Conservation (phyloP, 2,888 invertebrate species). For the Sarcophaga subvicina region DNA sequence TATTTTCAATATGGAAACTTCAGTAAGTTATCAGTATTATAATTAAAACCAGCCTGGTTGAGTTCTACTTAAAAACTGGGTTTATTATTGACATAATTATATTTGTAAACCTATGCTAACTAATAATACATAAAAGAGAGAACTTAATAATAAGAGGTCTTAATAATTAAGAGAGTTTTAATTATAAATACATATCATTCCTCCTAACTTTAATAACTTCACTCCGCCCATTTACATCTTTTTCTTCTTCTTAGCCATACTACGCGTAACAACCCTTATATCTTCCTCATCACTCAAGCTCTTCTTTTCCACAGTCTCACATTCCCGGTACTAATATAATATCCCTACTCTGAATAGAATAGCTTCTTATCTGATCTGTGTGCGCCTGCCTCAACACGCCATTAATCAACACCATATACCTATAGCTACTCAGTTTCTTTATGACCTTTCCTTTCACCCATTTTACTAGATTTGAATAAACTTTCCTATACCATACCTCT, state of each 20-base stretch:
- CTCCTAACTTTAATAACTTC: conserved; percentile 14
- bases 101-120: not conserved
- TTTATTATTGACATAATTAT: not conserved
- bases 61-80: not conserved
- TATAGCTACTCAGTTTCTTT: not conserved
- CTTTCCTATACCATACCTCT: not conserved
- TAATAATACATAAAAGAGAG: conserved; percentile 10
- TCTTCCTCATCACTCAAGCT: not conserved
- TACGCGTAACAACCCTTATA: not conserved
- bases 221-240: not conserved
- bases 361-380: not conserved
- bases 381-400: not conserved
- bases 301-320: not conserved
- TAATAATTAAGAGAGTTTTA: conserved; percentile 11
- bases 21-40: too few relatives aligned
- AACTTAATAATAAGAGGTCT: conserved; percentile 10
- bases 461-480: too few relatives aligned
- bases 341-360: not conserved
- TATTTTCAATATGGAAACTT: too few relatives aligned
- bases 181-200: conserved; percentile 26
- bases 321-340: not conserved
- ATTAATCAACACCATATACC: conserved; percentile 16
- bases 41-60: too few relatives aligned
- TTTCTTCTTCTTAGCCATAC: conserved; percentile 7
- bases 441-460: conserved; percentile 3